Base-by-base conservation (phyloP, 2,113 vertebrate genomes). In the Caranx ignobilis region DNA sequence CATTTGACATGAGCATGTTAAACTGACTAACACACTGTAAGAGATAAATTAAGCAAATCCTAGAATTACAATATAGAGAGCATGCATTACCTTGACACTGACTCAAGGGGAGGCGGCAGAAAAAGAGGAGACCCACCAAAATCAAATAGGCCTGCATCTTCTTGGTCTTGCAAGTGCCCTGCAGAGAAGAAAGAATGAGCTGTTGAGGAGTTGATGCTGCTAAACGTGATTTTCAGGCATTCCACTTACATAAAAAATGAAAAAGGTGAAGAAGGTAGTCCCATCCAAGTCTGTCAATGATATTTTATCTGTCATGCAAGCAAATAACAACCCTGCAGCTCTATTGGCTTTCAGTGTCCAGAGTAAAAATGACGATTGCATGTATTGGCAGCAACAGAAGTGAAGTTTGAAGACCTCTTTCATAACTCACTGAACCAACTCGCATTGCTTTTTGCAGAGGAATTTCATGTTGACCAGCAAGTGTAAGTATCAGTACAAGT, bases 71-170 rank as follows among this genome's bases (percentile, higher is more conserved):
- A 8, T 48, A 43, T 43, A 16, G 15, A 6, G 8, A 52, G 5
- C 2, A 10, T 59, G 21, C 26, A 19, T 73, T 90, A 93, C 91
- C 91, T 87, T 91, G 54, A 71, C 77, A 39, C 0, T 91, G 54
- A 71, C 77, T 45, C 0, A 68, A 21, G 63, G 56, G 82, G 59
- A 81, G 50, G 34, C 72, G 67, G 59, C 63, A 82, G n/a, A 87
- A 2, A 0, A 57, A 73, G 32, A 93, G 79, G 70, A 92, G 64
- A 47, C 15, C 62, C 48, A 85, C 2, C 2, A 54, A 81, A 43
- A 80, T 34, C 41, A 41, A 52, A 66, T 11, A 3, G 8, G 8
- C 11, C 15, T 4, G 47, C 90, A 93, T 92, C 32, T 68, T 74
- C 11, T 37, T 39, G 4, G 63, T 39, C 19, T 48, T 18, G 12